These are phyloP conservation scores for Sphenodon punctatus DNA, from an alignment of 2,797 vertebrate species.

Conservation along the genomic window DNA sequence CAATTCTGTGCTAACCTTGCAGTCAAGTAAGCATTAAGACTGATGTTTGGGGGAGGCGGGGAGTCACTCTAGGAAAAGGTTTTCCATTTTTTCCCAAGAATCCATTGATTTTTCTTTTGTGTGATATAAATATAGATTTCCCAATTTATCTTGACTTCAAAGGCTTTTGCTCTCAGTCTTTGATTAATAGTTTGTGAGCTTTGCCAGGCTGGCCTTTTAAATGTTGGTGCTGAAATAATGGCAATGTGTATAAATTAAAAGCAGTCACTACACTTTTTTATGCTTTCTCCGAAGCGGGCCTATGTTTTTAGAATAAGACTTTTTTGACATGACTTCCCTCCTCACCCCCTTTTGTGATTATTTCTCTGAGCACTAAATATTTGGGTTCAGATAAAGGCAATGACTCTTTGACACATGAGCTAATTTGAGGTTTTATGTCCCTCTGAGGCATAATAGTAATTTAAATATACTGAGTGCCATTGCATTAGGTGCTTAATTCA, in stretches of 20 bases:
- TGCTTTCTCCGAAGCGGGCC: background rate
- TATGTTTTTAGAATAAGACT: background rate
- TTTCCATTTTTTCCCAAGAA: background rate
- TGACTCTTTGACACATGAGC: accelerated
- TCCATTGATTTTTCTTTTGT: background rate
- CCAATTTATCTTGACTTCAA: background rate
- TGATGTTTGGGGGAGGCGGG: background rate
- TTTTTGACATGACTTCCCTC: too few species aligned
- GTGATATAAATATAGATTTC: background rate
- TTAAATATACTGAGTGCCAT: background rate
- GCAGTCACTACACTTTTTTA: background rate
- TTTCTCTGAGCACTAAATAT: accelerated
- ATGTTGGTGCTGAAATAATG: background rate
- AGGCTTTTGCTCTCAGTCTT: background rate
- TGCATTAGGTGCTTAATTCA: background rate
- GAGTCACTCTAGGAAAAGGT: background rate
- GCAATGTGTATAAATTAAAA: background rate
- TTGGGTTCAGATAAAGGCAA: background rate
- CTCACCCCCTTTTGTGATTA: too few species aligned
- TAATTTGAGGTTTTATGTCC: background rate
- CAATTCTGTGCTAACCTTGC: background rate
- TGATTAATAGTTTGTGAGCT: background rate
- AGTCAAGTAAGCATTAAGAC: background rate
- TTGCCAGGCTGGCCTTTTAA: background rate
- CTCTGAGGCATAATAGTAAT: background rate